Conservation (phyloP, 2,113 vertebrate species). For the Anguilla rostrata region DNA sequence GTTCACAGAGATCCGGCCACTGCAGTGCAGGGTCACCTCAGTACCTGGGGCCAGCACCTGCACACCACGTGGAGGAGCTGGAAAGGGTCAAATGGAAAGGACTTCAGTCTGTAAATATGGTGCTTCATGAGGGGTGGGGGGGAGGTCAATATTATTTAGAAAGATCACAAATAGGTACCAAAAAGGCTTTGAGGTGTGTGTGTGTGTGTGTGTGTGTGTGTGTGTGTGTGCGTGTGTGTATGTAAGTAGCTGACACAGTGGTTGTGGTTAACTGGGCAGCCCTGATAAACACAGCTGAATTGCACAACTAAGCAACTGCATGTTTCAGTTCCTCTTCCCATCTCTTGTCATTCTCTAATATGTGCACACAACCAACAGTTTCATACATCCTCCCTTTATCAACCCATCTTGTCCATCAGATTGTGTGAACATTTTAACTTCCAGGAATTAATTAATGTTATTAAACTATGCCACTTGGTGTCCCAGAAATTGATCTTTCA, state of each 20-base stretch:
- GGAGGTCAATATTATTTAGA: no score
- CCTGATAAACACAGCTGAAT: conserved; percentile 37
- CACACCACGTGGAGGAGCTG: conserved; percentile 59
- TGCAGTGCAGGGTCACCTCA: conserved; percentile 59
- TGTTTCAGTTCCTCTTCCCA: conserved; percentile 59
- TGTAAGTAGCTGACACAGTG: not conserved
- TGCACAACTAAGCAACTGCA: conserved; percentile 43
- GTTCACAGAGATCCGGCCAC: conserved; percentile 56
- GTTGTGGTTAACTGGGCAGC: conserved; percentile 27
- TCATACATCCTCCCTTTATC: not conserved
- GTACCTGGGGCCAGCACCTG: conserved; percentile 55
- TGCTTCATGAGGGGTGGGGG: not conserved
- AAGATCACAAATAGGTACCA: not conserved
- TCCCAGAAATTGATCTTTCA: no score
- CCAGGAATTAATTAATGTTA: no score
- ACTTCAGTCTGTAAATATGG: not conserved
- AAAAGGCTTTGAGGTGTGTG: not conserved
- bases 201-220: not conserved
- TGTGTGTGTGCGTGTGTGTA: not conserved
- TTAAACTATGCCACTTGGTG: no score
- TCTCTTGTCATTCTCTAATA: not conserved
- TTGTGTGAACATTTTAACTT: not conserved
- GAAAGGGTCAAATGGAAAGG: conserved; percentile 16
- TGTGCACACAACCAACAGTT: not conserved
- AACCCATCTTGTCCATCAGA: not conserved